These are phyloP conservation scores for Raphicerus campestris DNA, from an alignment of 2,113 vertebrate species.

Conservation along the genomic window DNA sequence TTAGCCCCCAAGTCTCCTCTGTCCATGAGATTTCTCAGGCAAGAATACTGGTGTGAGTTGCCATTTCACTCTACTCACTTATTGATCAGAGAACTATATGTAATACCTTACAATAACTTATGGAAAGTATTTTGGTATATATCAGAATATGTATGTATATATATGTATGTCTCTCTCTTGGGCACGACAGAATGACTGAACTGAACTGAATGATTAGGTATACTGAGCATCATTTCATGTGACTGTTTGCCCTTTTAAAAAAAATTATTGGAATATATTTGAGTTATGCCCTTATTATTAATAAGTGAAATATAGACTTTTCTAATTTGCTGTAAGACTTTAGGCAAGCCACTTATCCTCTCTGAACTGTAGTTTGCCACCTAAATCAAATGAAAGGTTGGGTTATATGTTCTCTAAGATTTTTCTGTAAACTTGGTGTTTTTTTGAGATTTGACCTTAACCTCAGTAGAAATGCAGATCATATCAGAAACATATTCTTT, in stretches of 20 bases:
- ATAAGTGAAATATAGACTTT: not conserved
- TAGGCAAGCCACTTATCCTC: not conserved
- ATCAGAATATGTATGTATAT: not conserved
- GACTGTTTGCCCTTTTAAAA: not conserved
- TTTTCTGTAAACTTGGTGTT: not conserved
- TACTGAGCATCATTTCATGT: not conserved
- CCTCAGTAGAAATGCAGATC: not conserved
- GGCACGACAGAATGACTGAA: not conserved
- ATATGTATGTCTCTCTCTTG: not conserved
- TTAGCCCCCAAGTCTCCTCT: not conserved
- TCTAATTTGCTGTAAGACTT: not conserved
- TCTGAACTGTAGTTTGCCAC: not conserved
- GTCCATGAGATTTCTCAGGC: not conserved
- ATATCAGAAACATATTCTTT: not conserved
- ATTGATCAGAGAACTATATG: not conserved
- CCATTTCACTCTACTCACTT: not conserved
- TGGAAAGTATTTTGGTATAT: not conserved
- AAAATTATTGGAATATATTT: not conserved
- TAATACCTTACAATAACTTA: not conserved
- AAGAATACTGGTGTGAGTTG: not conserved
- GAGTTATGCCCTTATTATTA: not conserved
- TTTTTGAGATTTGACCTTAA: not conserved
- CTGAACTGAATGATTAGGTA: not conserved
- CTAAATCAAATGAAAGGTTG: not conserved
- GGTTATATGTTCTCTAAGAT: not conserved